Conservation (phyloP, 2,888 invertebrate species). For the Carterocephalus palaemon region DNA sequence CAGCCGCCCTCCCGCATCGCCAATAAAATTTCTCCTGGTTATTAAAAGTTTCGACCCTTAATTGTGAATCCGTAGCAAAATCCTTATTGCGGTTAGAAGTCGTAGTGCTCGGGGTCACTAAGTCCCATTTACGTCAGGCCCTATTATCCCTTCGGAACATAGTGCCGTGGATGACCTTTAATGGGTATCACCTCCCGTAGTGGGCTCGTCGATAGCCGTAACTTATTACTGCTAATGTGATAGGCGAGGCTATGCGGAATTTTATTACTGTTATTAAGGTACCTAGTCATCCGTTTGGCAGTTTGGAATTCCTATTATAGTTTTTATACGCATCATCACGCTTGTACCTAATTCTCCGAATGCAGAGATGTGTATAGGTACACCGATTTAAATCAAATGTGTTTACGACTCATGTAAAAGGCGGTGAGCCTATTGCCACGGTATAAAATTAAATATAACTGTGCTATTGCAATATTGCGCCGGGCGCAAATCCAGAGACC, state of each 20-base stretch:
- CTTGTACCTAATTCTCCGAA: no score
- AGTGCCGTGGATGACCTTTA: constrained; percentile 64
- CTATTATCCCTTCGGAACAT: constrained; percentile 67
- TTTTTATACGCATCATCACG: no score
- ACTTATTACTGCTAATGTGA: constrained; percentile 65
- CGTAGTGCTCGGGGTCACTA: constrained; percentile 42
- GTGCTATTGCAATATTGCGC: no score
- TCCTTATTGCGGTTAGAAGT: constrained; percentile 52
- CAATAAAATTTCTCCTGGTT: constrained; percentile 57
- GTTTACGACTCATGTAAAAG: no score
- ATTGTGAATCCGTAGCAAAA: constrained; percentile 60
- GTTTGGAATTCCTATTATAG: neutral
- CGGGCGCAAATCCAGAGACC: no score
- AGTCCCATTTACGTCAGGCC: constrained; percentile 61
- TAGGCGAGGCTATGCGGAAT: constrained; percentile 28
- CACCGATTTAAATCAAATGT: no score
- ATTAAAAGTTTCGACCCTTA: constrained; percentile 70
- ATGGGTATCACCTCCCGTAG: constrained; percentile 53
- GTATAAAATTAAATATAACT: no score
- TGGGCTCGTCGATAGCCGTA: constrained; percentile 42
- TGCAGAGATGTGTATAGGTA: no score
- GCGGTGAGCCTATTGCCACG: no score
- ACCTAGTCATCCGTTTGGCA: neutral
- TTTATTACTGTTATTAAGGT: constrained; percentile 13
- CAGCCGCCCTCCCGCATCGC: constrained; percentile 23